These are phyloP conservation scores for Ganaspis brasiliensis DNA, from an alignment of 2,888 invertebrate genomes.

Conservation along the genomic window DNA sequence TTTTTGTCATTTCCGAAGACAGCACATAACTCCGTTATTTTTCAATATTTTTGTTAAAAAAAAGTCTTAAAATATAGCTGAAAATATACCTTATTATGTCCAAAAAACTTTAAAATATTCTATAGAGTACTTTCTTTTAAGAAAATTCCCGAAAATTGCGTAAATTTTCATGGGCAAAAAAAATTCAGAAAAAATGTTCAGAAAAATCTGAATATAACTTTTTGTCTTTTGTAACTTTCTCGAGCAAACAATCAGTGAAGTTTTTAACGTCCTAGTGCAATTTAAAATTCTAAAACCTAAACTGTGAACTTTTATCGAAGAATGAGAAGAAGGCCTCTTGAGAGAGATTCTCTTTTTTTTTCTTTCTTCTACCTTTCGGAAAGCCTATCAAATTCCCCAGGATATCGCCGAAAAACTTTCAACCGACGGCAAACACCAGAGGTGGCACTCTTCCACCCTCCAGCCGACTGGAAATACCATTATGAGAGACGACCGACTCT, in stretches of 20 bases:
- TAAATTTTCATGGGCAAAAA: too few species aligned
- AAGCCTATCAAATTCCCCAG: constrained; percentile 35
- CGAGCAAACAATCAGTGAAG: constrained; percentile 5
- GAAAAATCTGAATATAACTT: not conserved
- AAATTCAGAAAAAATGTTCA: too few species aligned
- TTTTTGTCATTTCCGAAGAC: too few species aligned
- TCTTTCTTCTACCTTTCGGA: constrained; percentile 36
- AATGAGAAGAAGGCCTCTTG: constrained; percentile 36
- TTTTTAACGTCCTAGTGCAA: constrained; percentile 26
- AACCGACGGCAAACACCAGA: constrained; percentile 62
- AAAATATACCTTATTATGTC: too few species aligned
- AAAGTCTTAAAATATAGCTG: too few species aligned
- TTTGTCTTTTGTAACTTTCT: constrained; percentile 2
- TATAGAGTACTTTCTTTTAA: too few species aligned
- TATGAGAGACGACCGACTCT: constrained; percentile 52
- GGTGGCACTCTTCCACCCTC: constrained; percentile 48
- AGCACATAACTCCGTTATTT: too few species aligned
- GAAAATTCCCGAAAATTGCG: too few species aligned
- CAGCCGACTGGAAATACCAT: constrained; percentile 64
- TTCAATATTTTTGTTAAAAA: too few species aligned
- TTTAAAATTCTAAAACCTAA: constrained; percentile 40
- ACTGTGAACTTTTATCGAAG: constrained; percentile 43
- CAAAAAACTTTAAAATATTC: too few species aligned
- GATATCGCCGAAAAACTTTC: constrained; percentile 64
- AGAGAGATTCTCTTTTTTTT: constrained; percentile 48